These are phyloP conservation scores for Drosophila watanabei DNA, from an alignment of 1,140 invertebrate species.

Conservation along the genomic window DNA sequence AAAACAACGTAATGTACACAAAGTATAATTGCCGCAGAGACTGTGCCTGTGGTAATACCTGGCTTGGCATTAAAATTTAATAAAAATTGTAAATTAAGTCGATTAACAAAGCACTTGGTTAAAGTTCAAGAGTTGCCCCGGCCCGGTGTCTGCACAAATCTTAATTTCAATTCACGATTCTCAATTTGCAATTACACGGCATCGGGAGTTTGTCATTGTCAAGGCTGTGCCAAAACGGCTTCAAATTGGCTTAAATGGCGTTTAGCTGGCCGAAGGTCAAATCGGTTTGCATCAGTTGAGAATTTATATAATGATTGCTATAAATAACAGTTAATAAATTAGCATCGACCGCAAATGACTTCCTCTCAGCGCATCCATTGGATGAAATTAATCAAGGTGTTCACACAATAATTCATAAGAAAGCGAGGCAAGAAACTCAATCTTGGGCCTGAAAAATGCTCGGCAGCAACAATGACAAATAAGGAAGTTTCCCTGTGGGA, in stretches of 20 bases:
- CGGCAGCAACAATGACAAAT: conserved; percentile 79
- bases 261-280: conserved; percentile 35
- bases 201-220: conserved; percentile 67
- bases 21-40: conserved; percentile 47
- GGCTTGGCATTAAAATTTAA: conserved; percentile 60
- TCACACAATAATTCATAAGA: conserved; percentile 47
- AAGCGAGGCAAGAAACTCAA: conserved; percentile 56
- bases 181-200: conserved; percentile 73
- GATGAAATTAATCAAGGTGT: conserved; percentile 47
- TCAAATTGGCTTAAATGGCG: conserved; percentile 36
- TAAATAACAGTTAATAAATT: conserved; percentile 30
- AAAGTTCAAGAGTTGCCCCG: conserved; percentile 65
- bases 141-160: conserved; percentile 32
- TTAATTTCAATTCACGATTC: conserved; percentile 71
- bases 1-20: conserved; percentile 50
- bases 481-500: conserved; percentile 71
- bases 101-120: conserved; percentile 55
- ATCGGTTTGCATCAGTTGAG: conserved; percentile 13
- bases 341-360: conserved; percentile 20
- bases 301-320: conserved; percentile 25
- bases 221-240: conserved; percentile 59
- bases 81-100: conserved; percentile 53
- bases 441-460: conserved; percentile 59
- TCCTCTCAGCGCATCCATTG: conserved; percentile 23
- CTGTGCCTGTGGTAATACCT: conserved; percentile 4